A percentile compares a stretch with the other conserved stretches of the same genome.
These are phyloP conservation scores for Mycalesis mineus DNA, from an alignment of 2,888 invertebrate genomes.

Conservation along the genomic window DNA sequence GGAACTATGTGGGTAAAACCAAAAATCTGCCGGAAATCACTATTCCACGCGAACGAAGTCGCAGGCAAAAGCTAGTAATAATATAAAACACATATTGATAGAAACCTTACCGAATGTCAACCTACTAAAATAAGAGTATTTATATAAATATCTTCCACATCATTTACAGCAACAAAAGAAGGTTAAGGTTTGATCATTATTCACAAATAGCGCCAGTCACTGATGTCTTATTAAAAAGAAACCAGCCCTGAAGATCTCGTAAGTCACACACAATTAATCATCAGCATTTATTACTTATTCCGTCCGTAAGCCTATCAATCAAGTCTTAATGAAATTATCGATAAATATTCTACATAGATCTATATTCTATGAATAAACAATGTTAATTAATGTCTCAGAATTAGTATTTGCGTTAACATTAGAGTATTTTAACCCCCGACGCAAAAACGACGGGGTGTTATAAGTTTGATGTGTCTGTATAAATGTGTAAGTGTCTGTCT, in stretches of 20 bases:
- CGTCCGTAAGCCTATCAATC: slow-evolving; percentile 6
- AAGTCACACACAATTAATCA: slow-evolving; percentile 23
- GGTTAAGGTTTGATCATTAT: slow-evolving; percentile 27
- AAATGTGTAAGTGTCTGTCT: too few relatives aligned
- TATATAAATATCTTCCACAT: slow-evolving; percentile 26
- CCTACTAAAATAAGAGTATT: slow-evolving; percentile 9
- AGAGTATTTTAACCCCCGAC: too few relatives aligned
- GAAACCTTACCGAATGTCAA: slow-evolving; percentile 4
- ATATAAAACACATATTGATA: slow-evolving; percentile 12
- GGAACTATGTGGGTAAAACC: too few relatives aligned
- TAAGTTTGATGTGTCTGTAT: too few relatives aligned
- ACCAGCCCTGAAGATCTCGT: slow-evolving; percentile 23
- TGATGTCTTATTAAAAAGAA: slow-evolving; percentile 33
- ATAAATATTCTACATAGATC: background rate
- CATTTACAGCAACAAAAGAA: slow-evolving; percentile 23
- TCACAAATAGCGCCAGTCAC: slow-evolving; percentile 30
- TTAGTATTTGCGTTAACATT: too few relatives aligned
- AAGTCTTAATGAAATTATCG: slow-evolving; percentile 4
- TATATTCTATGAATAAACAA: too few relatives aligned
- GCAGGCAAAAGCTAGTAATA: too few relatives aligned
- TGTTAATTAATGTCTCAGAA: too few relatives aligned
- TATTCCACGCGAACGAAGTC: too few relatives aligned
- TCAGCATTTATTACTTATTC: slow-evolving; percentile 13
- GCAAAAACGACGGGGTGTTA: too few relatives aligned
- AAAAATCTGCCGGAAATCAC: too few relatives aligned